phyloP scores from a whole-genome alignment of 2,888 invertebrate species.

The Steromphala cineraria region DNA sequence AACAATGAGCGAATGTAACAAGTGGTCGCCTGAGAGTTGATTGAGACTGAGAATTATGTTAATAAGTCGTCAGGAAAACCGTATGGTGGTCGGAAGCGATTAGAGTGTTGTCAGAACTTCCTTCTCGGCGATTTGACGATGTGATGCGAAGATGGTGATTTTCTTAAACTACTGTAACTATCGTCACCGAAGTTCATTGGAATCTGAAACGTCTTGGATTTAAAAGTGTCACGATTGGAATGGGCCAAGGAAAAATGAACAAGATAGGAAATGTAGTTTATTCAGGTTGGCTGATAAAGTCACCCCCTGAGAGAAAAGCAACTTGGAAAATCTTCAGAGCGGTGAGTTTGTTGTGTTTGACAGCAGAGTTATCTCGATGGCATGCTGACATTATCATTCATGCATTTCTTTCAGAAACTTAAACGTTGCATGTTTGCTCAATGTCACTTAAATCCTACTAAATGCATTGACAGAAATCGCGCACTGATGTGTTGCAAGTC shows the following conservation, averaged over 20 bases:
- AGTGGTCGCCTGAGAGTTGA: too few species aligned
- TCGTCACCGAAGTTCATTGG: not conserved
- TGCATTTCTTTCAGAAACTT: too few species aligned
- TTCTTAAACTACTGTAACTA: not conserved
- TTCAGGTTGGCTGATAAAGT: constrained; percentile 94
- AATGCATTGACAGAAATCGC: too few species aligned
- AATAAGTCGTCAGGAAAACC: too few species aligned
- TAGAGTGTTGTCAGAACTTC: not conserved
- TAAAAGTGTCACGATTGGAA: constrained; percentile 25
- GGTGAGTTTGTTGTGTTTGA: constrained; percentile 80
- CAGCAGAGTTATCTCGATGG: too few species aligned
- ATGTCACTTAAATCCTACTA: too few species aligned
- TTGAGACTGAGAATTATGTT: too few species aligned
- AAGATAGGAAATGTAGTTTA: constrained; percentile 61
- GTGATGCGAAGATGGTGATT: not conserved
- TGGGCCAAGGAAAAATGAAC: constrained; percentile 48
- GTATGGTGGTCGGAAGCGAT: not conserved
- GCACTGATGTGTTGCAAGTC: too few species aligned
- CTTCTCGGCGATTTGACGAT: not conserved
- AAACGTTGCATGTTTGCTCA: too few species aligned
- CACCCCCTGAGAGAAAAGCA: constrained; percentile 89
- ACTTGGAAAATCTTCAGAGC: constrained; percentile 83
- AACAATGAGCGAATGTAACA: too few species aligned
- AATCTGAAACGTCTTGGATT: not conserved
- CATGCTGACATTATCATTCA: too few species aligned